Evolutionary conservation across 2,888 invertebrate species (phyloP), one percentile per base, ranked within the genome.

Genomic region (Quadriops clusia): DNA sequence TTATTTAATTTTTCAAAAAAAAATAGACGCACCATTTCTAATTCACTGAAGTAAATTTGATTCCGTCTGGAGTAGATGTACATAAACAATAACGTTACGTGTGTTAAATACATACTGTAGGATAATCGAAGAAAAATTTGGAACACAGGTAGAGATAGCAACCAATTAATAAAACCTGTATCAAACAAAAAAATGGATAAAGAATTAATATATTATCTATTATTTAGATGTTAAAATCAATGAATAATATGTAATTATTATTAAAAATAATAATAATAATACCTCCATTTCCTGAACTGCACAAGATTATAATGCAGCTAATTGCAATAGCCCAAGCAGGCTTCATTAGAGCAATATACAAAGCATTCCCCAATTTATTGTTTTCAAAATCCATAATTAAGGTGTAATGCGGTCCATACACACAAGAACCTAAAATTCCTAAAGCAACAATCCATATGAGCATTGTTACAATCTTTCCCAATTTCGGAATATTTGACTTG

Each of bases 201-300:
- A 9, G 7, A 26, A 14, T 10, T 9, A n/a, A 13, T 20, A 12
- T 16, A 7, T n/a, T n/a, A 7, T 10, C 13, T 26, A 13, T 16
- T 17, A 8, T n/a, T n/a, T n/a, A n/a, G n/a, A n/a, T n/a, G n/a
- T n/a, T n/a, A n/a, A n/a, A n/a, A n/a, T n/a, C n/a, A n/a, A n/a
- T n/a, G n/a, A n/a, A n/a, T n/a, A n/a, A n/a, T n/a, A n/a, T n/a
- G n/a, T n/a, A n/a, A n/a, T n/a, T n/a, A n/a, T n/a, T n/a, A n/a
- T n/a, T n/a, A n/a, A n/a, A n/a, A n/a, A n/a, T n/a, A n/a, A n/a
- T n/a, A n/a, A n/a, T n/a, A n/a, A n/a, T n/a, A n/a, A n/a, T 47
- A 66, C 68, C 67, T 54, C 65, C 67, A 46, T 63, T 62, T 29
- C 66, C 67, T 34, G 58, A 54, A 2, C 47, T 51, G 31, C 68